Evolutionary conservation across 35 echinoderm and acorn worm species (phyloP), one percentile per base, ranked within the genome.

Genomic region (Lytechinus variegatus): DNA sequence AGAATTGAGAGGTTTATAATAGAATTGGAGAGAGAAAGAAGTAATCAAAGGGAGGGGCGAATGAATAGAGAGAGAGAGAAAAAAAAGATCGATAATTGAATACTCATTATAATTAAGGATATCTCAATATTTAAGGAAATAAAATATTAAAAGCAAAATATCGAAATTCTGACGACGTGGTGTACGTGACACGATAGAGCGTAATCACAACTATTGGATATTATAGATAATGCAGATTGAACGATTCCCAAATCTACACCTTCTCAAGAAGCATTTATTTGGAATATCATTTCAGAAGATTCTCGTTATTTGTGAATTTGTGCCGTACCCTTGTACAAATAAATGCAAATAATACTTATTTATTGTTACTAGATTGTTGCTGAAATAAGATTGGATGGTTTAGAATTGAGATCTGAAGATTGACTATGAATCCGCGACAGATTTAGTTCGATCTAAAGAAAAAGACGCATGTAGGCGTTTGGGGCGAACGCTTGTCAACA

Each of bases 301-400:
- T 0, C 14, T 24, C n/a, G 16, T 79, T 16, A 71, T 71, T 5
- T 21, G 1, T 71, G 12, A 79, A 5, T 24, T 24, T n/a, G 19
- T 79, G 14, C 66, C 66, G 16, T 24, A 24, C 16, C 66, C 1
- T 7, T 79, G 19, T 24, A 79, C n/a, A 79, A 24, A 79, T 5
- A 19, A 79, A 6, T 24, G n/a, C 66, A 79, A 24, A 7, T 79
- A n/a, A 79, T 79, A 79, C 16, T 79, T 79, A 24, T 79, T 79
- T 79, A 79, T 79, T 79, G 66, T 79, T 79, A 24, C 19, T 79
- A 79, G 66, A 79, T n/a, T 79, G 66, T 79, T 79, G 66, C 66
- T 79, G 24, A 79, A 79, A 24, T 24, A 79, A 7, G 19, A 71
- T 24, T 6, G 14, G 12, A 58, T 71, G 14, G 4, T 71, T 71